Base-by-base conservation (phyloP, 2,888 invertebrate genomes). In the Pycnomerus fuliginosus region DNA sequence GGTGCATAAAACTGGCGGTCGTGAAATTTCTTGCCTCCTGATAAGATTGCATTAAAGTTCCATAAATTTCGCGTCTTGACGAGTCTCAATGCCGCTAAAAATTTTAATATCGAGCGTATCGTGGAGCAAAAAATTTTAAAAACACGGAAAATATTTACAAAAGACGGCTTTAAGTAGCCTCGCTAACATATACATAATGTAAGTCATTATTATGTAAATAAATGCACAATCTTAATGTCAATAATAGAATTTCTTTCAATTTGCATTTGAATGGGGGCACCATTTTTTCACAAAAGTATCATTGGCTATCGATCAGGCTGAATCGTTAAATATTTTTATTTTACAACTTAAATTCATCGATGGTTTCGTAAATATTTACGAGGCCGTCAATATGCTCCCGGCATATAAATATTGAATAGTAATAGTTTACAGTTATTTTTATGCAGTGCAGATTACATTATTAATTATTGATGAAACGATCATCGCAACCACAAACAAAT, bases 141-240 rank as follows among this genome's bases (percentile, higher is more conserved):
- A 38, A 38, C 23, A 15, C 38, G 40, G 16, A 23, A 22, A 24
- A 39, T 25, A 39, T 39, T 39, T 32, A 39, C 31, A 41, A 41
- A 41, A 41, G 34, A 29, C 27, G 41, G 34, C 34, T 34, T 34
- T 41, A 42, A 24, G 23, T 24, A 29, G 30, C 40, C 13, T 33
- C 27, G 27, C 31, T 24, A 31, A 40, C 39, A 45, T 50, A 48
- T 50, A 50, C 39, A 48, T 40, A 45, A 51, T 51, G 49, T 43
- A 37, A 45, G 47, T 49, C 48, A 54, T 59, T 63, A 61, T 55
- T 64, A 64, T 63, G 62, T 56, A 61, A 64, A 63, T 65, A 62
- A 59, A 64, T 61, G 63, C 62, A 61, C 56, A 61, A 62, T 65
- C 62, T 61, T 62, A 64, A 66, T 62, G 62, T 64, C 64, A 64